Base-by-base conservation (phyloP, 1,140 invertebrate species). In the Bombus confusus region DNA sequence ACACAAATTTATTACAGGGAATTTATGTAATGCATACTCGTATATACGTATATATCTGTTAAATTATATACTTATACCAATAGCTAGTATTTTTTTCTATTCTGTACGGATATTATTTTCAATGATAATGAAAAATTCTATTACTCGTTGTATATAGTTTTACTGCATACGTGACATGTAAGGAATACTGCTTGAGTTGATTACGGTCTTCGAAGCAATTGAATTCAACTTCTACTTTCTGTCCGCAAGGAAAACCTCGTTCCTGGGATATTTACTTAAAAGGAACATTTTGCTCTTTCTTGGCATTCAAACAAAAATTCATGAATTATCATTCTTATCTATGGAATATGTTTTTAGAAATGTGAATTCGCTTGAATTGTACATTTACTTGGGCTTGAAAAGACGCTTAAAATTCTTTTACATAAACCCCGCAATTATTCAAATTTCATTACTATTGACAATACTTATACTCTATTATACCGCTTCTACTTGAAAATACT, bases 221-320 rank as follows among this genome's bases (percentile, higher is more conserved):
- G 47, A 57, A 75, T 75, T 47, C 73, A 57, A 75, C 73, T 75
- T 75, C 73, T 31, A 75, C 73, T 75, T 75, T 75, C 73, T 37
- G 47, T 75, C 31, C 74, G 52, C 34, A 37, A 57, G 74, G 34
- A 76, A 39, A 39, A 59, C 52, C 52, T 76, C 74, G 47, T 76
- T 76, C 34, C 47, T n/a, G 22, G 52, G 52, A 59, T 76, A 76
- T 76, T 76, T 28, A 59, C 74, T 57, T 25, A 76, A 76, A 59
- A 76, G 43, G 52, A 76, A 47, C 31, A 75, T 41, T 76, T 76
- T 39, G 28, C 41, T 73, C 39, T 71, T 73, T 59, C 74, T n/a
- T 34, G 37, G 31, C 52, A 34, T 39, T 31, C 34, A 25, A 18
- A 52, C 34, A 76, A 59, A 57, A 34, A 43, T 75, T 52, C 73